These are phyloP conservation scores for Cecidostiba fungosa DNA, from an alignment of 2,888 invertebrate species.

Conservation along the genomic window DNA sequence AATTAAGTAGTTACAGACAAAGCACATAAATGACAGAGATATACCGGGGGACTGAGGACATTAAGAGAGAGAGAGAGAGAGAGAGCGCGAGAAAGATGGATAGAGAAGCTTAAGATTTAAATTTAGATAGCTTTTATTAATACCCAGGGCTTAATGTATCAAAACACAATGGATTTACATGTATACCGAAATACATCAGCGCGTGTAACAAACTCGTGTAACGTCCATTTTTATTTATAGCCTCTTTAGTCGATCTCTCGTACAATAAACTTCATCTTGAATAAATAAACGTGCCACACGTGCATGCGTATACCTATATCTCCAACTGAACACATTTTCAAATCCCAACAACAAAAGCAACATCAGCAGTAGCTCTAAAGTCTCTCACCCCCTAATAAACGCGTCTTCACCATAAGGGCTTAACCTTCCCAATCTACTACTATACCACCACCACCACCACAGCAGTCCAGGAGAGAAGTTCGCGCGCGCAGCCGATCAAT, in stretches of 20 bases:
- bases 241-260: too few relatives aligned
- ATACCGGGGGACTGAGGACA: slow-evolving; percentile 25
- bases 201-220: not conserved
- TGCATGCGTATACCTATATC: not conserved
- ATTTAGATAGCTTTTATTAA: slow-evolving; percentile 55
- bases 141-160: slow-evolving; percentile 34
- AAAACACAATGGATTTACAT: slow-evolving; percentile 37
- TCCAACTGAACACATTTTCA: not conserved
- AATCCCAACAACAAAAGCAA: not conserved
- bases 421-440: not conserved
- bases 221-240: not conserved
- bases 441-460: not conserved
- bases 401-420: not conserved
- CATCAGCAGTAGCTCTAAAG: not conserved
- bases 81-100: slow-evolving; percentile 10
- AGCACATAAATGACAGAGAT: slow-evolving; percentile 46
- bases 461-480: not conserved
- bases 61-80: slow-evolving; percentile 47
- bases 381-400: not conserved
- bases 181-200: not conserved
- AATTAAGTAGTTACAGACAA: slow-evolving; percentile 37
- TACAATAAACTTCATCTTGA: too few relatives aligned
- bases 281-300: not conserved
- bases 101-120: slow-evolving; percentile 49
- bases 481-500: slow-evolving; percentile 53